These are phyloP conservation scores for Siniperca obscura DNA, from an alignment of 2,797 vertebrate species.

Conservation along the genomic window DNA sequence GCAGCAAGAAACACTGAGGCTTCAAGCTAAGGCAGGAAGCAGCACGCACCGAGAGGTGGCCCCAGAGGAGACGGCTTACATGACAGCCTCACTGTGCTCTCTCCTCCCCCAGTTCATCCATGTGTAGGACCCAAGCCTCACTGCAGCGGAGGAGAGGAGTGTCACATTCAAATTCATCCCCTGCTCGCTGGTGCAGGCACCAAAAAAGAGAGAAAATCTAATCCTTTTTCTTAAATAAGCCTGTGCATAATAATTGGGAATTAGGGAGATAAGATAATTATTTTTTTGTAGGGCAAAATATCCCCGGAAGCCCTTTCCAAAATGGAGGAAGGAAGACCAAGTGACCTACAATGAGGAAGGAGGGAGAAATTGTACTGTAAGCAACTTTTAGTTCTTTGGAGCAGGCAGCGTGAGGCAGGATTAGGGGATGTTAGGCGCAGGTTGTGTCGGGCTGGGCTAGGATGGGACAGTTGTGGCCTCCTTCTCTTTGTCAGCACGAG, in stretches of 20 bases:
- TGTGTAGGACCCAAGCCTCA: constrained; percentile 74
- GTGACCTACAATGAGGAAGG: constrained; percentile 84
- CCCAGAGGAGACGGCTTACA: constrained; percentile 81
- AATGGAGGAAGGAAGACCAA: constrained; percentile 80
- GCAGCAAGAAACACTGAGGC: constrained; percentile 69
- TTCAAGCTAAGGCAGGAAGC: constrained; percentile 85
- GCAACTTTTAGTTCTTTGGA: constrained; percentile 59
- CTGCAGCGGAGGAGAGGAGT: constrained; percentile 67
- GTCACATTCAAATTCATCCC: constrained; percentile 72
- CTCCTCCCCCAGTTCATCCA: constrained; percentile 81
- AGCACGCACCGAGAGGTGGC: constrained; percentile 72
- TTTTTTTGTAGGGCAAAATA: constrained; percentile 89
- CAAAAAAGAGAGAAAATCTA: constrained; percentile 74
- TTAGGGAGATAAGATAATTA: constrained; percentile 88
- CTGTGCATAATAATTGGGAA: constrained; percentile 89
- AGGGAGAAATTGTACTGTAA: constrained; percentile 62
- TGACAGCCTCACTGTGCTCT: constrained; percentile 76
- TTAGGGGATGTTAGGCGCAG: constrained; percentile 46
- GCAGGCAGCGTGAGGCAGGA: constrained; percentile 27
- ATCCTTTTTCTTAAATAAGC: constrained; percentile 87
- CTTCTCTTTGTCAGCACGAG: constrained; percentile 78
- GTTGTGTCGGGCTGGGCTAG: constrained; percentile 38
- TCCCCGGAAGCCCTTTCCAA: constrained; percentile 86
- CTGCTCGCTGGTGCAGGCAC: constrained; percentile 55
- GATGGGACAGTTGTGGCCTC: constrained; percentile 73